These are phyloP conservation scores for Drosophila kepulauana DNA, from an alignment of 1,140 invertebrate genomes.

Conservation along the genomic window DNA sequence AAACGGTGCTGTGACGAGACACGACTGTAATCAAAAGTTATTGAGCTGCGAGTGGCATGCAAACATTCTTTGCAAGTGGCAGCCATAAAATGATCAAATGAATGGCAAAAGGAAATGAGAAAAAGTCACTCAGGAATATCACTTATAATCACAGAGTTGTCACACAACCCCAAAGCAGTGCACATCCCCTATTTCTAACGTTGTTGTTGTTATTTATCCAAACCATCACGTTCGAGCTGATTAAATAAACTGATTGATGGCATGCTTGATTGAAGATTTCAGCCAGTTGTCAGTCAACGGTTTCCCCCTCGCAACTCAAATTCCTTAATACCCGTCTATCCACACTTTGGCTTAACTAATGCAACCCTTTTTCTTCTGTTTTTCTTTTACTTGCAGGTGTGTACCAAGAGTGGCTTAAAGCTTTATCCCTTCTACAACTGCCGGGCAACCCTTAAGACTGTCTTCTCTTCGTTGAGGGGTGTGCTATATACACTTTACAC, in stretches of 20 bases:
- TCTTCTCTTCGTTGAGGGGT: conserved; percentile 43
- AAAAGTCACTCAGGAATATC: not conserved
- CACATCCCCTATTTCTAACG: not conserved
- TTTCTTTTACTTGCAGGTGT: conserved; percentile 71
- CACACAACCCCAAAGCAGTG: not conserved
- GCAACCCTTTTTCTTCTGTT: conserved; percentile 61
- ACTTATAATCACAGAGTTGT: not conserved
- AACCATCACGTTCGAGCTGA: conserved; percentile 32
- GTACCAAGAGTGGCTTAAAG: conserved; percentile 65
- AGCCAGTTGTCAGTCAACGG: conserved; percentile 36
- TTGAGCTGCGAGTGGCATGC: conserved; percentile 22
- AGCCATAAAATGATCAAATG: not conserved
- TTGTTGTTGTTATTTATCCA: conserved; percentile 16
- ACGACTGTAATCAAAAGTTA: conserved; percentile 60
- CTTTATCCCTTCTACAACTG: conserved; percentile 6
- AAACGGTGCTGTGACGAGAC: conserved; percentile 48
- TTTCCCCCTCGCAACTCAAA: no score
- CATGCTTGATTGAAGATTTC: conserved; percentile 75
- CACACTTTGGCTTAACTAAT: conserved; percentile 56
- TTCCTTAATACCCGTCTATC: conserved; percentile 15
- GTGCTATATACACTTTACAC: conserved; percentile 57
- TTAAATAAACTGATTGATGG: conserved; percentile 74
- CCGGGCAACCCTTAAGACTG: conserved; percentile 45
- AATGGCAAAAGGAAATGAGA: not conserved
- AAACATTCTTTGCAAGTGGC: not conserved